phyloP scores from a whole-genome alignment of 2,113 vertebrate species.

The Mormyrus iriodes region DNA sequence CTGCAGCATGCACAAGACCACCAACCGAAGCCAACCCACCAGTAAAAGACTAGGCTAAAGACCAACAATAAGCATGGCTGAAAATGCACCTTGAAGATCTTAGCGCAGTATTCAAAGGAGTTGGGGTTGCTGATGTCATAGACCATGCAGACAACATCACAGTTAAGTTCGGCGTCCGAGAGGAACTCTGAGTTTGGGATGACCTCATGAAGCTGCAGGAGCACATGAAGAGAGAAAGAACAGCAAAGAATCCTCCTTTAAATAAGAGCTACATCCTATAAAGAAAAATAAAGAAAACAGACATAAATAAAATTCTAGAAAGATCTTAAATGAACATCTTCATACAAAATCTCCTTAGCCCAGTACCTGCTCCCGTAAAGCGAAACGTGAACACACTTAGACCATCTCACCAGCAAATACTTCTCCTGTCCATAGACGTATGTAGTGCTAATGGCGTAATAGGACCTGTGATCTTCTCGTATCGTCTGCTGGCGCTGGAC shows the following conservation, averaged over 20 bases:
- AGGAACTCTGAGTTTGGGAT: constrained; percentile 82
- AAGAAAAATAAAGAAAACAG: background rate
- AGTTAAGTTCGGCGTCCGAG: constrained; percentile 76
- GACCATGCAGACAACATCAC: constrained; percentile 85
- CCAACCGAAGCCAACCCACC: background rate
- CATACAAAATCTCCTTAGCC: background rate
- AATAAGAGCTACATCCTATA: background rate
- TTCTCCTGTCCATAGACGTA: constrained; percentile 97
- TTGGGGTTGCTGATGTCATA: constrained; percentile 88
- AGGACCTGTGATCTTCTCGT: constrained; percentile 83
- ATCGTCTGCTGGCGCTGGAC: constrained; percentile 60
- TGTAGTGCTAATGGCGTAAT: constrained; percentile 87
- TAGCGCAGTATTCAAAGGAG: constrained; percentile 92
- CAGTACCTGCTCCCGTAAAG: background rate
- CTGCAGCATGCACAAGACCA: background rate
- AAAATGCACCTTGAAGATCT: constrained; percentile 80
- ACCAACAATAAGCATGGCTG: background rate
- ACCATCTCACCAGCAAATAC: constrained; percentile 82
- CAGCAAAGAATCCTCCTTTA: background rate
- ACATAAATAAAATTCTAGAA: background rate
- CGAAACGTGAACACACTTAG: background rate
- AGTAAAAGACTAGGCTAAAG: background rate
- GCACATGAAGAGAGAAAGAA: background rate
- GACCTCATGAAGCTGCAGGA: constrained; percentile 76
- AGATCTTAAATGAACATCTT: background rate